phyloP scores from a whole-genome alignment of 2,113 vertebrate genomes.

The Poeciliopsis occidentalis region DNA sequence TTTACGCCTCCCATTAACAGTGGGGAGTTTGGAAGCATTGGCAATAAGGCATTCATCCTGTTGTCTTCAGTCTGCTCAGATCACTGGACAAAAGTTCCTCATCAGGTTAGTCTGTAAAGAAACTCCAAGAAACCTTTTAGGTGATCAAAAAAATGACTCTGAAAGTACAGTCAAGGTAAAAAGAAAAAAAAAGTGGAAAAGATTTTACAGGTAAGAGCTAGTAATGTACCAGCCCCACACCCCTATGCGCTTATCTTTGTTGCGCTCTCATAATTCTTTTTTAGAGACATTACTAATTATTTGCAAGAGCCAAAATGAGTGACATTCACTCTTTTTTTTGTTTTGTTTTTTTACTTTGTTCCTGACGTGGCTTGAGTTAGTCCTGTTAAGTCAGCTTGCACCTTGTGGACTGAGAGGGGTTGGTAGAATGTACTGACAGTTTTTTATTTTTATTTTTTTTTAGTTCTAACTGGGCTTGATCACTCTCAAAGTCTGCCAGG shows the following conservation, averaged over 20 bases:
- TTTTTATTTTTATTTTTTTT: slow-evolving; percentile 36
- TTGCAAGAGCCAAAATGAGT: slow-evolving; percentile 82
- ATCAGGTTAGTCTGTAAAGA: slow-evolving; percentile 45
- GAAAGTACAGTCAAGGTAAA: slow-evolving; percentile 39
- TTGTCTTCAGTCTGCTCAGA: slow-evolving; percentile 49
- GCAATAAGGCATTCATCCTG: slow-evolving; percentile 58
- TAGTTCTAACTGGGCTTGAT: slow-evolving; percentile 58
- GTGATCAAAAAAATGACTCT: slow-evolving; percentile 47
- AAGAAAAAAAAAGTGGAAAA: not conserved
- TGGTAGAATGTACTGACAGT: slow-evolving; percentile 65
- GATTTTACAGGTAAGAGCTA: slow-evolving; percentile 43
- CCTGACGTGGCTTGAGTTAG: slow-evolving; percentile 60
- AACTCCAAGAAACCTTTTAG: slow-evolving; percentile 41
- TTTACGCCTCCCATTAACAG: slow-evolving; percentile 60
- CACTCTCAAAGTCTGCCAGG: slow-evolving; percentile 64
- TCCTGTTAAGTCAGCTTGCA: slow-evolving; percentile 64
- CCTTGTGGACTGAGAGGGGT: slow-evolving; percentile 64
- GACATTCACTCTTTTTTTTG: slow-evolving; percentile 79
- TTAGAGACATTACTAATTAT: slow-evolving; percentile 72
- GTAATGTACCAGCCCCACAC: slow-evolving; percentile 39
- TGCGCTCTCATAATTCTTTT: slow-evolving; percentile 59
- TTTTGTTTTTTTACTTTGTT: slow-evolving; percentile 31
- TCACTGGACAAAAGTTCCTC: slow-evolving; percentile 41
- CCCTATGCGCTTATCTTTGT: slow-evolving; percentile 60
- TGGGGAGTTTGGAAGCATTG: slow-evolving; percentile 70